Evolutionary conservation across 2,797 vertebrate genomes (phyloP), one percentile per base, ranked within the genome.

Genomic region (Anguilla pacifica): DNA sequence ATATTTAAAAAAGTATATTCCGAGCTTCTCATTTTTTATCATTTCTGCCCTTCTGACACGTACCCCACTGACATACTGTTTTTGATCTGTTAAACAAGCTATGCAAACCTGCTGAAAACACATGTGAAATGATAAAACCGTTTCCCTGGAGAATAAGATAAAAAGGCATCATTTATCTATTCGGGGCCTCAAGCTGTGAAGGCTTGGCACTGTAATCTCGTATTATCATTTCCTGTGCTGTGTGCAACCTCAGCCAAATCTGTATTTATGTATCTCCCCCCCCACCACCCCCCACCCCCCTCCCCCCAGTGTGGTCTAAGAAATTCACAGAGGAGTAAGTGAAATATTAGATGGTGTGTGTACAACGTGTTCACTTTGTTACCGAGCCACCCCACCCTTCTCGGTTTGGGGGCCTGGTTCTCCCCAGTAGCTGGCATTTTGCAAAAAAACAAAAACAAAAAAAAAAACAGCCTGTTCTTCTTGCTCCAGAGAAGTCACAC

Each of bases 361-460:
- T 51, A 46, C 25, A 83, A 83, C n/a, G 43, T 53, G 9, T 83
- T 22, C 51, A 55, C 53, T 84, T n/a, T 84, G 53, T 55, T 57
- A 84, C 31, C 28, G 2, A 17, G 39, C 57, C 51, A 22, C n/a
- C 9, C 83, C 35, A 46, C 19, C 22, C 92, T 89, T 74, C 88
- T n/a, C 84, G 87, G 90, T 92, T 87, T 86, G 90, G 89, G 85
- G 90, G 93, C 92, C 91, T 19, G 92, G 92, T 94, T 79, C 95
- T 93, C 95, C 91, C 86, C 93, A 94, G 95, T 94, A 92, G 90
- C 90, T 90, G 92, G 94, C 74, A 67, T 92, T 89, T 94, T 92
- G 89, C 90, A 94, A 94, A 49, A 57, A 57, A 57, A 43, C 3
- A 43, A 43, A 43, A 43, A 4, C 0, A 1, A 53, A 53, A 94